These are phyloP conservation scores for Nesoenas mayeri DNA, from an alignment of 2,113 vertebrate genomes.

Conservation along the genomic window DNA sequence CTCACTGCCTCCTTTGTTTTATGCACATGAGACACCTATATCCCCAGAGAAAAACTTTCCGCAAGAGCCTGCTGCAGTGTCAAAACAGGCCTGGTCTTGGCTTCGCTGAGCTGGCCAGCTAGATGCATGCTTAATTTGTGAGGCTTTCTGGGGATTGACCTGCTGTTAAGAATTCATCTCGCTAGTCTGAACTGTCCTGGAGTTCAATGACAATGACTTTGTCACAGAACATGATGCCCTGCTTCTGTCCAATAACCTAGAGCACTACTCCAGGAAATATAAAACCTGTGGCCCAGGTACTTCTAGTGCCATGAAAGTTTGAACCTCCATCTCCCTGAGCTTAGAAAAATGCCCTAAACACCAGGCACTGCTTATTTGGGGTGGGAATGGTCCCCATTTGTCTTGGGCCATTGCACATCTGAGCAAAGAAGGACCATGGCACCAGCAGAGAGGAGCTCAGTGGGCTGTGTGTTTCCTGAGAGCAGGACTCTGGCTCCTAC, in stretches of 20 bases:
- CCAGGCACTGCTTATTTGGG: background rate
- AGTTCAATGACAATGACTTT: background rate
- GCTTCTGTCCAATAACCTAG: background rate
- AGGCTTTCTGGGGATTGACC: background rate
- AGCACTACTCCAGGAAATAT: background rate
- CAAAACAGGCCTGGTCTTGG: background rate
- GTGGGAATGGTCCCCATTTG: background rate
- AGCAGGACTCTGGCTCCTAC: background rate
- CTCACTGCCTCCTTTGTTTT: background rate
- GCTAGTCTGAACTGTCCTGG: background rate
- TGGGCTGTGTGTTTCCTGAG: background rate
- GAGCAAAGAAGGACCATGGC: background rate
- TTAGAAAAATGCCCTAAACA: background rate
- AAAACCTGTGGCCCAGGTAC: background rate
- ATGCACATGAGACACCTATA: background rate
- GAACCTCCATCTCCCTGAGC: background rate
- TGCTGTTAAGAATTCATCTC: background rate
- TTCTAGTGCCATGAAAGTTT: background rate
- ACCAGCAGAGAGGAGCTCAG: background rate
- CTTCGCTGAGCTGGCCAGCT: background rate
- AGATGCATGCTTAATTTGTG: background rate
- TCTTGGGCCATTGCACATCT: background rate
- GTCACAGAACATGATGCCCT: background rate
- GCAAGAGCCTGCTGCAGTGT: background rate
- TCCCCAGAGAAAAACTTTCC: background rate